Conservation (phyloP, 1,140 invertebrate species). For the Hormaphis cornu region DNA sequence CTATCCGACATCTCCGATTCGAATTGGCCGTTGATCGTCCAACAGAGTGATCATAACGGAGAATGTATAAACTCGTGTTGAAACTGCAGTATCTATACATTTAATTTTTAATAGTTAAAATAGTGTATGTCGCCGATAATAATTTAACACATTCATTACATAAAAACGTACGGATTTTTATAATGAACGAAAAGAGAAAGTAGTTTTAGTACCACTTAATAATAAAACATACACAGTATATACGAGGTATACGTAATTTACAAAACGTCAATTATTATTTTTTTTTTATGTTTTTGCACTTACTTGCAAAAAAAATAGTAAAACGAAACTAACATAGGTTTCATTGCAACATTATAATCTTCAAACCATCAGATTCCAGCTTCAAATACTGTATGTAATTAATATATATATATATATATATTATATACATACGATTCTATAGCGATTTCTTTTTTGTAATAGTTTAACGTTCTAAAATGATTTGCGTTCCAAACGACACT, state of each 20-base stretch:
- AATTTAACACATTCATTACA: slow-evolving; percentile 14
- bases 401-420: too few species aligned
- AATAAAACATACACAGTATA: background rate
- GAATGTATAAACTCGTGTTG: background rate
- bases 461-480: too few species aligned
- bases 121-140: background rate
- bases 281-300: background rate
- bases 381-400: too few species aligned
- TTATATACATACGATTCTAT: too few species aligned
- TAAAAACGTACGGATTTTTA: slow-evolving; percentile 2
- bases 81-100: background rate
- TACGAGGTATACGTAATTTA: background rate
- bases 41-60: slow-evolving; percentile 1
- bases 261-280: background rate
- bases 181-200: slow-evolving; percentile 21
- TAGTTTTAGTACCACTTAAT: background rate
- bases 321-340: too few species aligned
- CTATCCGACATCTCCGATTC: too few species aligned
- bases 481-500: too few species aligned
- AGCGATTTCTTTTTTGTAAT: too few species aligned
- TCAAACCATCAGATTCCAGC: too few species aligned
- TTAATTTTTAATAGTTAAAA: slow-evolving; percentile 2
- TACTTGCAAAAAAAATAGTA: too few species aligned
- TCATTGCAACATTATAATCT: too few species aligned
- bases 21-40: background rate